Evolutionary conservation across 2,113 vertebrate species (phyloP), one percentile per base, ranked within the genome.

Genomic region (Dolichotis patagonum): DNA sequence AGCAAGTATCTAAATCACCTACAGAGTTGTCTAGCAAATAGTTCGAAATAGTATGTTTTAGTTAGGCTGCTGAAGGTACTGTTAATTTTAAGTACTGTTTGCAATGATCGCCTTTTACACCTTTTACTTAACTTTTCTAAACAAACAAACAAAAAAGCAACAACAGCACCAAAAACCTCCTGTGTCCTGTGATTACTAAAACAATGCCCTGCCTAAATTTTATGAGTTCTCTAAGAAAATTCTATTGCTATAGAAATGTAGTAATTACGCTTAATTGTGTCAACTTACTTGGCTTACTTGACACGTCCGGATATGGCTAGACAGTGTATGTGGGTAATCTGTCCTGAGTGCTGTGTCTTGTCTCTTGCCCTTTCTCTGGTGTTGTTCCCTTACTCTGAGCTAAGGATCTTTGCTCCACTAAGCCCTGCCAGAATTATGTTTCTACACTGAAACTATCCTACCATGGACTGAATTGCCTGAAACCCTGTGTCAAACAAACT

Each of bases 91-190:
- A 69, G 16, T 41, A n/a, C 9, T 49, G 77, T 63, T 60, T 78
- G n/a, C 17, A 91, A 26, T 86, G 46, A 86, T 60, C 35, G 58
- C 8, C 38, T 2, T 13, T 93, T 83, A 91, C 77, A 65, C 8
- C 43, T 2, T 13, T 93, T 83, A 91, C 77, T 96, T 96, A 69
- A 54, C 49, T 92, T 89, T 88, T 46, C 41, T 91, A 85, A 63
- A 85, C 63, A 56, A 11, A 67, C 19, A 22, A 71, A 69, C n/a
- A 52, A 52, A 52, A 52, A 52, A 11, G 11, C 52, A 54, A 4
- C 13, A 17, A 26, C 41, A 30, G 19, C 10, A 52, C 10, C 17
- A 35, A 86, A 24, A n/a, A 32, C 11, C 35, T 41, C 17, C 1
- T 89, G 10, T 58, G 32, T 73, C 6, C 20, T 65, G 30, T 83